These are phyloP conservation scores for Dicyrtomina minuta DNA, from an alignment of 2,888 invertebrate species.

Conservation along the genomic window DNA sequence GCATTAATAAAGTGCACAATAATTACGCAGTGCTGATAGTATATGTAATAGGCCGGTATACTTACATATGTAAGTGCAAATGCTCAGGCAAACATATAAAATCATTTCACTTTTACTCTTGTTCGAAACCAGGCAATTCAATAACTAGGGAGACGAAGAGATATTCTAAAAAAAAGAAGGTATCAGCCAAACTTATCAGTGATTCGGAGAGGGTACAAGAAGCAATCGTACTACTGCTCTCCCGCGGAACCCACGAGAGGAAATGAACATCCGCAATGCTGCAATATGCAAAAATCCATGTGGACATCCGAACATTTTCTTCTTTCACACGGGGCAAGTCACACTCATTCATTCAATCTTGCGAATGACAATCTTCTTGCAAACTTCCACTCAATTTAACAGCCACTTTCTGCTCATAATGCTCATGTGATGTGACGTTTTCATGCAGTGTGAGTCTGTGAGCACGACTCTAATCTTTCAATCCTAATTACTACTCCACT, in stretches of 20 bases:
- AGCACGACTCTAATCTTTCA: background rate
- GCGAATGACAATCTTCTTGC: conserved; percentile 3
- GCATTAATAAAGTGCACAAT: too few species aligned
- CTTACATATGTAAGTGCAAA: too few species aligned
- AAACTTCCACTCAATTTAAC: conserved; percentile 12
- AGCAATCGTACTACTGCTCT: conserved; percentile 11
- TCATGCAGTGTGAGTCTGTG: background rate
- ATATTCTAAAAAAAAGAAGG: background rate
- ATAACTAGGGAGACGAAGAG: conserved; percentile 6
- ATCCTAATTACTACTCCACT: background rate
- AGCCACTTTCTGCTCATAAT: conserved; percentile 8
- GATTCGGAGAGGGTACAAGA: conserved; percentile 11
- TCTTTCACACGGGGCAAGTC: background rate
- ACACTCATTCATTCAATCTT: conserved; percentile 20
- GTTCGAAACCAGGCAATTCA: too few species aligned
- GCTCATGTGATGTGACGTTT: background rate
- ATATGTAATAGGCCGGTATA: too few species aligned
- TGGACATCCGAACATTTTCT: background rate
- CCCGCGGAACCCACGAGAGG: conserved; percentile 11
- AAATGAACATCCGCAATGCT: conserved; percentile 28
- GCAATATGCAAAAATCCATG: conserved; percentile 18
- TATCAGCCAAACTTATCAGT: conserved; percentile 3
- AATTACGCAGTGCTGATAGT: too few species aligned
- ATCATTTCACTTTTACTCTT: too few species aligned
- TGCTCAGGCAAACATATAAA: too few species aligned